Evolutionary conservation across 2,113 vertebrate species (phyloP).

Genomic region (Okapia johnstoni): DNA sequence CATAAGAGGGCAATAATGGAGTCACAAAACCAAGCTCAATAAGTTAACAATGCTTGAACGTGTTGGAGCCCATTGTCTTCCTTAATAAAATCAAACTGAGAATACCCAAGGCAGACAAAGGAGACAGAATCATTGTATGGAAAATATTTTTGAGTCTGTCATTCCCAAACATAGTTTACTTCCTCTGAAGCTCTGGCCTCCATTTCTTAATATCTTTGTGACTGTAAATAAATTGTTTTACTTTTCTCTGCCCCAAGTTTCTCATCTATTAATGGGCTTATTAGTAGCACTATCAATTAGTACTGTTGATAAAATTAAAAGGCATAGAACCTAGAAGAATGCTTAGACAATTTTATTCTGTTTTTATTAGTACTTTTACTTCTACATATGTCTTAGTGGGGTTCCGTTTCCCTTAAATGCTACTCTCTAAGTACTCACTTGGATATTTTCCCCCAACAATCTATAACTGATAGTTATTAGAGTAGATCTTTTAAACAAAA

Average conservation of each 20-base stretch:
- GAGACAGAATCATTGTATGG: neutral
- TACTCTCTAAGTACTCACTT: neutral
- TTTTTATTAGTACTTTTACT: neutral
- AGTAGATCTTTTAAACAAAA: neutral
- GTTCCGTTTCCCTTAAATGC: neutral
- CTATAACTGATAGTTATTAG: neutral
- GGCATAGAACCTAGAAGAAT: neutral
- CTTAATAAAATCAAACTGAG: neutral
- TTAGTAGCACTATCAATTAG: neutral
- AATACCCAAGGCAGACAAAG: neutral
- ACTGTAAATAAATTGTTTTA: neutral
- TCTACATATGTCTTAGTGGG: neutral
- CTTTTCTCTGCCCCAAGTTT: neutral
- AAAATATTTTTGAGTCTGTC: neutral
- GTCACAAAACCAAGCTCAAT: neutral
- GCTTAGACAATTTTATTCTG: neutral
- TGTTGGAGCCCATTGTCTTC: neutral
- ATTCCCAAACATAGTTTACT: neutral
- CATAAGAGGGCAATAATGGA: neutral
- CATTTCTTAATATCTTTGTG: neutral
- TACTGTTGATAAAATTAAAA: neutral
- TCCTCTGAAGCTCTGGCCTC: neutral
- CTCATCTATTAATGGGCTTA: neutral
- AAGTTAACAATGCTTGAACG: neutral
- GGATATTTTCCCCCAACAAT: neutral